Evolutionary conservation across 2,888 invertebrate genomes (phyloP), one percentile per base, ranked within the genome.

Genomic region (Noctua pronuba): DNA sequence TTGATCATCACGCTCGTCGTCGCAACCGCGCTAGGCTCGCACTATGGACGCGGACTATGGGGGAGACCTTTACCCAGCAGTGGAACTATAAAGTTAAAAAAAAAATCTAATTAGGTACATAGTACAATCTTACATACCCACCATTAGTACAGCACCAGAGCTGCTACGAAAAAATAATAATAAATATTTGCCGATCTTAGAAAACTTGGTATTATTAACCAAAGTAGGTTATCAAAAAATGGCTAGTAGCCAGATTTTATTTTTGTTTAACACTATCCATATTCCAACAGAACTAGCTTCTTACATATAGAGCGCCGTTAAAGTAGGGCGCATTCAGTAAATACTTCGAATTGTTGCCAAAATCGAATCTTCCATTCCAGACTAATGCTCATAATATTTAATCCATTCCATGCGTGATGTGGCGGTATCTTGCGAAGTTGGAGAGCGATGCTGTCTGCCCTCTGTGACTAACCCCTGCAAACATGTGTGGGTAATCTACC

Each of bases 301-400:
- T 60, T 73, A 64, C 65, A 70, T 35, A 44, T 41, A 58, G 11
- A 38, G 21, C 38, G 24, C 35, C n/a, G 28, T 70, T 58, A 65
- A 75, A 81, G n/a, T 84, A 77, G 81, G 55, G 35, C 41, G 41
- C 73, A 77, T 73, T 41, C 28, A 60, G 55, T 62, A 72, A 60
- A 76, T 58, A 70, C 38, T 55, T 75, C 49, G 71, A 72, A n/a
- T 66, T 60, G 65, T 73, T 80, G 83, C 84, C 84, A 84, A 84
- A 74, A 73, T 84, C 21, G 69, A 44, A 77, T 69, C 41, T 41
- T 41, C 41, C 38, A 77, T 58, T 71, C 70, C 67, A 75, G 79
- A 49, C 60, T n/a, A 67, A 52, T 58, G 31, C 6, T 55, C 10
- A 28, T 64, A 31, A 31, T 31, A 31, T 31, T 70, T 35, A 73